phyloP scores from a whole-genome alignment of 2,888 invertebrate genomes.

The Pegoplata infirma region DNA sequence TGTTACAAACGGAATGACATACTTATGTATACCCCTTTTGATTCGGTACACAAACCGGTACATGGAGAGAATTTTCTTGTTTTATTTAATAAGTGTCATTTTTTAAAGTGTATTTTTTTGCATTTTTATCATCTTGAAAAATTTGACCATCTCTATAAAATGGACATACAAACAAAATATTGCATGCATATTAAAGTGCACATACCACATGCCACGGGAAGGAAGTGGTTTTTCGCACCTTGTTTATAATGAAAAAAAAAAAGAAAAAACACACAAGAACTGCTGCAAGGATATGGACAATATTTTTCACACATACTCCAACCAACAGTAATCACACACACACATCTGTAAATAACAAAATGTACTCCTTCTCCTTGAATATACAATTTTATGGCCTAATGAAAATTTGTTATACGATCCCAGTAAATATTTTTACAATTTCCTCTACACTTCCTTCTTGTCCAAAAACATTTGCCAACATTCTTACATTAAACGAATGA shows the following conservation, averaged over 20 bases:
- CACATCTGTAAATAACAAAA: slow-evolving; percentile 29
- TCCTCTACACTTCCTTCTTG: slow-evolving; percentile 28
- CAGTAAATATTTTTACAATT: slow-evolving; percentile 61
- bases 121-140: slow-evolving; percentile 42
- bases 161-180: slow-evolving; percentile 24
- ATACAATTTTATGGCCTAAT: slow-evolving; percentile 57
- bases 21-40: too few relatives aligned
- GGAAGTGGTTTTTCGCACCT: slow-evolving; percentile 65
- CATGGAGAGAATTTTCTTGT: too few relatives aligned
- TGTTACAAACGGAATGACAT: too few relatives aligned
- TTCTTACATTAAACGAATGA: not conserved
- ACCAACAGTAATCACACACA: not conserved
- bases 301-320: not conserved
- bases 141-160: slow-evolving; percentile 25
- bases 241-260: slow-evolving; percentile 56
- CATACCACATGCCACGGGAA: slow-evolving; percentile 51
- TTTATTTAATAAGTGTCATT: too few relatives aligned
- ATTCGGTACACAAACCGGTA: too few relatives aligned
- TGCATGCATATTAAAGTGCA: slow-evolving; percentile 36
- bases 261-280: too few relatives aligned
- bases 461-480: not conserved
- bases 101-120: not conserved
- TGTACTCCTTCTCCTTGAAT: slow-evolving; percentile 37
- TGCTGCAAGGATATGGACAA: slow-evolving; percentile 30
- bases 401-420: slow-evolving; percentile 58